Conservation (phyloP, 2,888 invertebrate genomes). For the Agrochola circellaris region DNA sequence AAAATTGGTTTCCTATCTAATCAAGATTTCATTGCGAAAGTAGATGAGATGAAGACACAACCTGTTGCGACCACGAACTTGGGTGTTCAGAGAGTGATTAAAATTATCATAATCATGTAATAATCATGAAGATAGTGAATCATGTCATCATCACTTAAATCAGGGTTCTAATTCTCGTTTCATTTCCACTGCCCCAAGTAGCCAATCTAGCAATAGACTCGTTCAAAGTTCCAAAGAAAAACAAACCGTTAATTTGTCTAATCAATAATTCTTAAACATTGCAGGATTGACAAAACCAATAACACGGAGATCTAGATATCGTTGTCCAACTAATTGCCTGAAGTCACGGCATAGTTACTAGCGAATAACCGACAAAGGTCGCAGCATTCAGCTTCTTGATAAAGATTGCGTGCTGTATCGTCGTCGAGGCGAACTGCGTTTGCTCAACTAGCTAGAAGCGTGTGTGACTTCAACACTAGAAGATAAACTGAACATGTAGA, state of each 20-base stretch:
- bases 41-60: conserved; percentile 5
- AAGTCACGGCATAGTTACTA: conserved; percentile 78
- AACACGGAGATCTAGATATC: conserved; percentile 70
- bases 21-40: conserved; percentile 2
- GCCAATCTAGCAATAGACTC: background rate
- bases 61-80: background rate
- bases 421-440: conserved; percentile 59
- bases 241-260: conserved; percentile 19
- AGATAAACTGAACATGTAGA: conserved; percentile 26
- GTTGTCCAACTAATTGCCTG: conserved; percentile 73
- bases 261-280: conserved; percentile 50
- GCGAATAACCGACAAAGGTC: conserved; percentile 79
- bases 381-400: conserved; percentile 73
- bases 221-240: conserved; percentile 9
- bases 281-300: conserved; percentile 56
- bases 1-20: conserved; percentile 5
- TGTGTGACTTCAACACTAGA: conserved; percentile 30
- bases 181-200: background rate
- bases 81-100: background rate
- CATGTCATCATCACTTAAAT: background rate
- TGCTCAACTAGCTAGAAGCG: conserved; percentile 34
- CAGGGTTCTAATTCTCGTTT: background rate
- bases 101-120: background rate
- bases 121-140: background rate
- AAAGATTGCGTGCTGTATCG: conserved; percentile 73